Conservation (phyloP, 1,140 invertebrate species). For the Drosophila parabipectinata region DNA sequence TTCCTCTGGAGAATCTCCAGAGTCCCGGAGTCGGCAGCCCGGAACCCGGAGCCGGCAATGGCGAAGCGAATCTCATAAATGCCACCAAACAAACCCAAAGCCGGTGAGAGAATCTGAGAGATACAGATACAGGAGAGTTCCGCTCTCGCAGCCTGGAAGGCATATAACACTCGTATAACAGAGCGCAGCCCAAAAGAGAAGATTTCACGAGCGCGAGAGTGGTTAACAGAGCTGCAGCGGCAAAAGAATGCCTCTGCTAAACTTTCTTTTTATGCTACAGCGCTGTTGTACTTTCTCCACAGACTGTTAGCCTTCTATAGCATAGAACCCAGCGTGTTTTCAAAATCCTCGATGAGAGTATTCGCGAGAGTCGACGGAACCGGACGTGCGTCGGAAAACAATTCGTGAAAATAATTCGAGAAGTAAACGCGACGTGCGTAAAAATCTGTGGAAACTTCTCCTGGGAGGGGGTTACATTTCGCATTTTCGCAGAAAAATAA, state of each 20-base stretch:
- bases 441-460: background rate
- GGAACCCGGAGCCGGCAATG: slow-evolving; percentile 10
- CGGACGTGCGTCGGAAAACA: background rate
- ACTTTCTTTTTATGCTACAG: background rate
- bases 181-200: background rate
- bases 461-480: background rate
- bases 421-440: background rate
- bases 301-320: too few relatives aligned
- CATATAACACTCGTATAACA: background rate
- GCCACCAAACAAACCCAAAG: background rate
- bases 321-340: too few relatives aligned
- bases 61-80: background rate
- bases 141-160: background rate
- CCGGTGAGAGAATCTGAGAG: background rate
- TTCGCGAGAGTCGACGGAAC: background rate
- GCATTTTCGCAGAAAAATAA: background rate
- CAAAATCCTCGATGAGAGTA: too few relatives aligned
- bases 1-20: slow-evolving; percentile 29
- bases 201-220: background rate
- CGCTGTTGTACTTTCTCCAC: too few relatives aligned
- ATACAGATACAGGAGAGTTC: background rate
- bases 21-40: slow-evolving; percentile 10
- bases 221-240: background rate
- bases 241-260: background rate
- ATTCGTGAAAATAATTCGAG: background rate